A percentile compares a stretch with the other conserved stretches of the same genome.
phyloP scores from a whole-genome alignment of 2,113 vertebrate genomes.

The Hemicordylus capensis region DNA sequence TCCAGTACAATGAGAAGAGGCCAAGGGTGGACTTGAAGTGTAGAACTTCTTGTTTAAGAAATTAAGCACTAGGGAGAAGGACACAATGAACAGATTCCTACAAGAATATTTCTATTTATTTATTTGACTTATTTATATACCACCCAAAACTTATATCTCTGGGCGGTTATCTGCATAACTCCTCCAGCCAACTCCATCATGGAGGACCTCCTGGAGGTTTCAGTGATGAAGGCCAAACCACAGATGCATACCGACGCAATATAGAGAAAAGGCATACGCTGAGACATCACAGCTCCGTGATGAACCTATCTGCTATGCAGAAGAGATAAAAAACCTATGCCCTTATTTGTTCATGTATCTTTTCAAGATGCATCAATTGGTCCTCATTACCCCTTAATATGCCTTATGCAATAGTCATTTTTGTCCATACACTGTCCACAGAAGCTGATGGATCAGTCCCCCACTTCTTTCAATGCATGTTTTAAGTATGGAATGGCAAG shows the following conservation, averaged over 20 bases:
- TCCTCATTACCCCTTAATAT: background rate
- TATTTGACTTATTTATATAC: no score
- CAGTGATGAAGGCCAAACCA: constrained; percentile 5
- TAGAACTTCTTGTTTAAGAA: background rate
- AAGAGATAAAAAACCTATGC: background rate
- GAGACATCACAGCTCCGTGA: background rate
- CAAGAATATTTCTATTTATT: no score
- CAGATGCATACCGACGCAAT: background rate
- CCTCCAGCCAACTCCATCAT: background rate
- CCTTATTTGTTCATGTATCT: background rate
- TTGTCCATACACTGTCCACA: background rate
- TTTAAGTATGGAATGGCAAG: background rate
- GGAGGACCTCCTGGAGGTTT: background rate
- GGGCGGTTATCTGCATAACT: no score
- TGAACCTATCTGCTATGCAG: background rate
- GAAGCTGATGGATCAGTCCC: background rate
- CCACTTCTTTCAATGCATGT: background rate
- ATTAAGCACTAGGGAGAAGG: background rate
- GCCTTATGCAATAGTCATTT: background rate
- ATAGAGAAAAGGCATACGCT: constrained; percentile 12
- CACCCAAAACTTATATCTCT: no score
- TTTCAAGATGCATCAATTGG: background rate
- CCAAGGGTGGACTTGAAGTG: background rate
- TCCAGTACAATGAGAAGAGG: background rate
- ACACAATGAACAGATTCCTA: constrained; percentile 9